Evolutionary conservation across 2,113 vertebrate species (phyloP).

Genomic region (Pantherophis guttatus): DNA sequence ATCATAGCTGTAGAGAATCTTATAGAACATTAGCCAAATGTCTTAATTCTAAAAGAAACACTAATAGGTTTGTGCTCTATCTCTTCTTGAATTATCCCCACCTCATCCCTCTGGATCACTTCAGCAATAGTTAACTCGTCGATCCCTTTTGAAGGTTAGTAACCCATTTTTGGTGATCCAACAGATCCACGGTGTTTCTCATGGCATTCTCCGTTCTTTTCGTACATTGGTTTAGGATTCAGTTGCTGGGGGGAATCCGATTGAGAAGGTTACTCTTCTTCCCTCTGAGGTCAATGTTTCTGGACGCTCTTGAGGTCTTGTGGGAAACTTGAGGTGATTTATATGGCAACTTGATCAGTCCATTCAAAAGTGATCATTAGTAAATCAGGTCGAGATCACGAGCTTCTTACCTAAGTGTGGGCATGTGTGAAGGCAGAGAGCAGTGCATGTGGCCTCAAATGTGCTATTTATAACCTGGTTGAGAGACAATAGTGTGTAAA

Average conservation of each 20-base stretch:
- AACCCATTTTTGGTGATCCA: conserved; percentile 4
- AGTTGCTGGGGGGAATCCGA: background rate
- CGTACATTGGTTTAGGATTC: background rate
- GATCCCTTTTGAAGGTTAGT: conserved; percentile 3
- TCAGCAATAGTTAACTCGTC: conserved; percentile 25
- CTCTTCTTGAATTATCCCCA: background rate
- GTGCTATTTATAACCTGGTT: conserved; percentile 40
- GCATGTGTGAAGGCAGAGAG: conserved; percentile 31
- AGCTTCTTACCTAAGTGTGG: conserved; percentile 37
- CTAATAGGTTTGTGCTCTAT: background rate
- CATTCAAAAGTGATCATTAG: conserved; percentile 39
- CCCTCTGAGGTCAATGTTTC: background rate
- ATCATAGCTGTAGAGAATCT: conserved; percentile 61
- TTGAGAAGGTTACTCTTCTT: background rate
- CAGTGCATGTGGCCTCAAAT: conserved; percentile 38
- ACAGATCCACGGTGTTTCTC: conserved; percentile 26
- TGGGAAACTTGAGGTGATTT: background rate
- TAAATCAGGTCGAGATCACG: conserved; percentile 38
- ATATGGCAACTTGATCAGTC: conserved; percentile 7
- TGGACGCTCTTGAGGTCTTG: background rate
- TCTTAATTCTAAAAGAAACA: background rate
- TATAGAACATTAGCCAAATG: conserved; percentile 49
- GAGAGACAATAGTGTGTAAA: conserved; percentile 55
- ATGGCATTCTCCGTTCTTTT: conserved; percentile 10
- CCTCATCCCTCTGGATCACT: background rate